phyloP scores from a whole-genome alignment of 2,113 vertebrate genomes.

The Gyps fulvus region DNA sequence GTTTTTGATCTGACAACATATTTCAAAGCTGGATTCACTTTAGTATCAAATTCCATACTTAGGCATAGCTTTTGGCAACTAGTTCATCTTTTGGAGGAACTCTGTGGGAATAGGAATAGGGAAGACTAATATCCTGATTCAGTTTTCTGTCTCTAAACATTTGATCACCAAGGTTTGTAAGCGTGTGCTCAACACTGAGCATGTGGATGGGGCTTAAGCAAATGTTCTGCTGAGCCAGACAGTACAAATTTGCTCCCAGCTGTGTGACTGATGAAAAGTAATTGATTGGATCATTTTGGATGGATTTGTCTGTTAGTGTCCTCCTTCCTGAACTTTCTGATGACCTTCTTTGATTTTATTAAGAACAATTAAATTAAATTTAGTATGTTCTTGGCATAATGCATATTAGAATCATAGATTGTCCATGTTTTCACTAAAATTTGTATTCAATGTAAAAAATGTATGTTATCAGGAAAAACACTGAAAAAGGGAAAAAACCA shows the following conservation, averaged over 20 bases:
- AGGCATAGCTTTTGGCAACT: background rate
- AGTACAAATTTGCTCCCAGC: background rate
- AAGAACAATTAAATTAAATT: background rate
- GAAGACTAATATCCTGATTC: background rate
- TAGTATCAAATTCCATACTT: background rate
- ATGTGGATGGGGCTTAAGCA: background rate
- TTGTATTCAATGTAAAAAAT: background rate
- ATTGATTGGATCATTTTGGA: background rate
- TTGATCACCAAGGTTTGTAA: background rate
- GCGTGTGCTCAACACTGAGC: background rate
- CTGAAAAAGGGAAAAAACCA: background rate
- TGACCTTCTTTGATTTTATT: background rate
- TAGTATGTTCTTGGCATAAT: background rate
- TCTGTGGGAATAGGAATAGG: background rate
- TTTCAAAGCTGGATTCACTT: background rate
- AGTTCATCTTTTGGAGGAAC: background rate
- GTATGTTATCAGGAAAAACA: background rate
- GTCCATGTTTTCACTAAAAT: background rate
- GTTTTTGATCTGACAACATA: background rate
- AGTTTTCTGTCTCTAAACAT: background rate
- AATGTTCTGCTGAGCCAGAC: background rate
- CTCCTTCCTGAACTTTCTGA: background rate
- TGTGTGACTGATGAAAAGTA: background rate
- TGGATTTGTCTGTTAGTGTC: background rate
- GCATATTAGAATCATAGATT: background rate